Conservation (phyloP, 2,797 vertebrate species). For the Eupleurogrammus muticus region DNA sequence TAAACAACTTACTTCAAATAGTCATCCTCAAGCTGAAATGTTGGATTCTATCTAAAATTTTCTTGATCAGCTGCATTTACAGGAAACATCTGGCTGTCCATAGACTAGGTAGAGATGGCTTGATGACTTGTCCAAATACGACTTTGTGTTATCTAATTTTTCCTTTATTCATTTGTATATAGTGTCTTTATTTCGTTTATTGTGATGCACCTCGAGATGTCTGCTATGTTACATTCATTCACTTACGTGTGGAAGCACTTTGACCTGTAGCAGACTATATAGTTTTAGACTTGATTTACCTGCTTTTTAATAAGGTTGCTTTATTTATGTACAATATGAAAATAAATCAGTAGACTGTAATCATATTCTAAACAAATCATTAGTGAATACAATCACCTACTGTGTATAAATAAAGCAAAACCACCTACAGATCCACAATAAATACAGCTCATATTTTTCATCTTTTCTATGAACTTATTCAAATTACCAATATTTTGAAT, state of each 20-base stretch:
- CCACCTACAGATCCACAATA: no score
- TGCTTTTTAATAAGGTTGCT: no score
- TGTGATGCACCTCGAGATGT: not conserved
- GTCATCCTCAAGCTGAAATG: not conserved
- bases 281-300: no score
- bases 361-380: no score
- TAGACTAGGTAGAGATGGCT: not conserved
- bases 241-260: not conserved
- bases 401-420: no score
- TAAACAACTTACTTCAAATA: not conserved
- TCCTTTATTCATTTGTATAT: not conserved
- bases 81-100: not conserved
- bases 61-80: not conserved
- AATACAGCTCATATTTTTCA: not conserved
- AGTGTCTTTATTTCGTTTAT: not conserved
- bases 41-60: not conserved
- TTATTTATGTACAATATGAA: no score
- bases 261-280: not conserved
- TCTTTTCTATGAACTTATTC: not conserved
- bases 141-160: not conserved
- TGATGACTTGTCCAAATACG: not conserved
- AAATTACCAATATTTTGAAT: slow-evolving; percentile 3
- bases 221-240: not conserved
- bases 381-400: no score
- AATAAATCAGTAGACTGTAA: no score